A percentile compares a stretch with the other conserved stretches of the same genome.
Conservation (phyloP, 2,797 vertebrate species). For the Phoeniculus purpureus region DNA sequence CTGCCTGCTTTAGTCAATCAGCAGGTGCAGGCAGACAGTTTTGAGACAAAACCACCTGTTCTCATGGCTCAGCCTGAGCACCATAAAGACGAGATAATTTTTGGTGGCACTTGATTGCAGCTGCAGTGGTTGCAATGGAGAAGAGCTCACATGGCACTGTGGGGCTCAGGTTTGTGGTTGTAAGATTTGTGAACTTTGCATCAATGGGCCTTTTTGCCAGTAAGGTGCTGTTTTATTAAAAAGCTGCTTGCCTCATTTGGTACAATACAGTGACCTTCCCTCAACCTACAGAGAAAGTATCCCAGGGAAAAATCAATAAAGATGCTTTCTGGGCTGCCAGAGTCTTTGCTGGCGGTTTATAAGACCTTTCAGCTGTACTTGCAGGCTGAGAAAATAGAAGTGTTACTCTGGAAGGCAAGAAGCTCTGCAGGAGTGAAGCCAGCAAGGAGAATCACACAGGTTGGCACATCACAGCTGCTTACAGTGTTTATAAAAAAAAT, state of each 20-base stretch:
- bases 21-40: neutral
- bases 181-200: neutral
- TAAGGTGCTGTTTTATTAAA: neutral
- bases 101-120: neutral
- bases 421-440: neutral
- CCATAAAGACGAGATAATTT: neutral
- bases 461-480: neutral
- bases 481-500: neutral
- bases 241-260: neutral
- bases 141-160: neutral
- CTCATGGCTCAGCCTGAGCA: neutral
- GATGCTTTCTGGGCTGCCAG: neutral
- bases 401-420: neutral
- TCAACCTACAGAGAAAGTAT: neutral
- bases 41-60: neutral
- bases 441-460: constrained; percentile 17
- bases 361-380: neutral
- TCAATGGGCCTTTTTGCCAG: neutral
- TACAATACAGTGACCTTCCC: neutral
- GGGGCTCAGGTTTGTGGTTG: neutral
- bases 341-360: neutral
- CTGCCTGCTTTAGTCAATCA: neutral
- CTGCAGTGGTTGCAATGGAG: neutral
- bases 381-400: neutral
- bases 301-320: neutral